Evolutionary conservation across 1,140 invertebrate species (phyloP).

Genomic region (Drosophila sproati): DNA sequence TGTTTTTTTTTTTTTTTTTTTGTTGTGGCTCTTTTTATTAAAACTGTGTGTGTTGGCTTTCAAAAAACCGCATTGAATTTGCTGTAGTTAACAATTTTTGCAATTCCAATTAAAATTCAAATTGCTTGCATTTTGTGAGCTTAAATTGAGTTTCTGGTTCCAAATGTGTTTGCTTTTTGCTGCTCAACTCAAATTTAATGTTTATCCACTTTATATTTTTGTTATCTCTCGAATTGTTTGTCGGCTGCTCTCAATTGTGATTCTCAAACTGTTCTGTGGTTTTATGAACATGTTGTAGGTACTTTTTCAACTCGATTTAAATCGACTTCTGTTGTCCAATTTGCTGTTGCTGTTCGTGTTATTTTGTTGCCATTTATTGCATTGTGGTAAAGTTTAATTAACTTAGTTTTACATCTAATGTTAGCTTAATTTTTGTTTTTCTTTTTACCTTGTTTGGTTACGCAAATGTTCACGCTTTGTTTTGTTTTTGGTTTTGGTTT

Average conservation of each 20-base stretch:
- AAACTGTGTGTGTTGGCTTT: not conserved
- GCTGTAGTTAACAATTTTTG: no score
- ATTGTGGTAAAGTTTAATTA: constrained; percentile 75
- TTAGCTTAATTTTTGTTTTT: constrained; percentile 76
- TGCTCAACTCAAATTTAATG: no score
- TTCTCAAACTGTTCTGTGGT: constrained; percentile 39
- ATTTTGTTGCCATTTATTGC: constrained; percentile 60
- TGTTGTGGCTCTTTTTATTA: not conserved
- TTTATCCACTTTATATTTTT: not conserved
- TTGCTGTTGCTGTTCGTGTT: constrained; percentile 29
- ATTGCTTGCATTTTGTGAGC: no score
- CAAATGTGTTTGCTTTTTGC: no score
- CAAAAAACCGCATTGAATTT: not conserved
- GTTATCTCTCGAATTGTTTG: no score
- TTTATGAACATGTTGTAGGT: constrained; percentile 30
- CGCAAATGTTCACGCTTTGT: constrained; percentile 71
- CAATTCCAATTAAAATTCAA: no score
- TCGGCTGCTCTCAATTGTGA: not conserved
- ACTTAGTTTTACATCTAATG: constrained; percentile 80
- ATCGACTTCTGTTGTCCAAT: constrained; percentile 23
- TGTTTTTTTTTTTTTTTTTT: not conserved
- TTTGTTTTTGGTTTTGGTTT: constrained; percentile 32
- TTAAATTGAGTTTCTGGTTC: no score
- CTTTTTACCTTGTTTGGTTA: constrained; percentile 73
- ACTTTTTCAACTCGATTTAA: constrained; percentile 32